These are phyloP conservation scores for Lucinisca nassula DNA, from an alignment of 2,888 invertebrate species.

Conservation along the genomic window DNA sequence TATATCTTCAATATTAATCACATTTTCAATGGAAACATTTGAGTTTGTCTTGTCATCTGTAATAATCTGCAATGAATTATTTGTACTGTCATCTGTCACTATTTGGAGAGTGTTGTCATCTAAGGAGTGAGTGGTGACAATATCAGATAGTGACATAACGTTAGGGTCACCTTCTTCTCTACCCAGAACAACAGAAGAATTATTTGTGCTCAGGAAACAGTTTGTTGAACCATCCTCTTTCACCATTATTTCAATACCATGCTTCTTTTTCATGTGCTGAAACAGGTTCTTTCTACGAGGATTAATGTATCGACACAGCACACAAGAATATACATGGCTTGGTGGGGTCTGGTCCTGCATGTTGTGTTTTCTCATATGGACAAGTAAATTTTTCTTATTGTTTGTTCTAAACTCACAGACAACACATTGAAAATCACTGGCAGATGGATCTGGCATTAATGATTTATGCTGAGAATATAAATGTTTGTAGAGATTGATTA, in stretches of 20 bases:
- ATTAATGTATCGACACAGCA: conserved; percentile 85
- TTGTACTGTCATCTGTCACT: conserved; percentile 33
- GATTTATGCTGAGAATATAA: conserved; percentile 84
- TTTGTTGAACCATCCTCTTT: conserved; percentile 81
- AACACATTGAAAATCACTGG: conserved; percentile 83
- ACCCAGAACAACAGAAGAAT: conserved; percentile 54
- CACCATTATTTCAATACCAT: conserved; percentile 84
- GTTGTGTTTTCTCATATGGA: conserved; percentile 87
- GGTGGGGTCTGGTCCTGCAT: conserved; percentile 83
- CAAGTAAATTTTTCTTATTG: conserved; percentile 84
- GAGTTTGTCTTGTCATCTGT: conserved; percentile 54
- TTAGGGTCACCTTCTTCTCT: conserved; percentile 61
- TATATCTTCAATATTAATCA: conserved; percentile 81
- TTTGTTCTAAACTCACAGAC: conserved; percentile 86
- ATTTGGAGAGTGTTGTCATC: conserved; percentile 42
- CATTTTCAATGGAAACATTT: conserved; percentile 66
- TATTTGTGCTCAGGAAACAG: conserved; percentile 76
- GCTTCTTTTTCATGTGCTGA: conserved; percentile 86
- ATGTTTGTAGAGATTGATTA: conserved; percentile 87
- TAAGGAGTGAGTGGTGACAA: conserved; percentile 67
- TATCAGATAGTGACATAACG: conserved; percentile 73
- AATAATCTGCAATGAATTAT: conserved; percentile 47
- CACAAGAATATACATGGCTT: conserved; percentile 85
- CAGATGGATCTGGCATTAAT: conserved; percentile 77
- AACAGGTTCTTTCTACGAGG: conserved; percentile 83